A percentile compares a stretch with the other conserved stretches of the same genome.
Conservation (phyloP, 2,797 vertebrate genomes). For the Holocentrus rufus region DNA sequence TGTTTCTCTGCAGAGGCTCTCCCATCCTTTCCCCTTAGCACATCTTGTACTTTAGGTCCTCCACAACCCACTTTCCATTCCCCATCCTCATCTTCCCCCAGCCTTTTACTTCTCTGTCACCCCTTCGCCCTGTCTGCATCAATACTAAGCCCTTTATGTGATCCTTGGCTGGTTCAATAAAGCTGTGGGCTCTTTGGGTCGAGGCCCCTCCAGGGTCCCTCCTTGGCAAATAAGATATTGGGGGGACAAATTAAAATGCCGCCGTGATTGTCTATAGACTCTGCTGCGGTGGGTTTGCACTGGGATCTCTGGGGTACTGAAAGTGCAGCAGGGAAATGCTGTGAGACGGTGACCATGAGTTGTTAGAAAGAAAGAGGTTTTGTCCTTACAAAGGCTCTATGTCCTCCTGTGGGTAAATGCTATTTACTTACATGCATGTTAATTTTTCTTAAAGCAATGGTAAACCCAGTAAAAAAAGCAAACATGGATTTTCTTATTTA, state of each 20-base stretch:
- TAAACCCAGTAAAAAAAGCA: too few relatives aligned
- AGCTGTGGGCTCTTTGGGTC: constrained; percentile 33
- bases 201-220: constrained; percentile 37
- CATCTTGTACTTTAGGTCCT: constrained; percentile 13
- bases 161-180: constrained; percentile 66
- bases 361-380: not conserved
- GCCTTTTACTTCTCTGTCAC: constrained; percentile 32
- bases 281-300: constrained; percentile 38
- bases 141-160: constrained; percentile 62
- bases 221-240: constrained; percentile 68
- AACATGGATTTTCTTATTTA: too few relatives aligned
- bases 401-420: not conserved
- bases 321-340: constrained; percentile 10
- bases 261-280: constrained; percentile 58
- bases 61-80: not conserved
- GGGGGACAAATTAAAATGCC: constrained; percentile 66
- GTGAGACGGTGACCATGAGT: not conserved
- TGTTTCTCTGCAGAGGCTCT: constrained; percentile 9
- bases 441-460: not conserved
- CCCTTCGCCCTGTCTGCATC: constrained; percentile 49
- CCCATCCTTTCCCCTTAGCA: constrained; percentile 22
- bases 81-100: constrained; percentile 7
- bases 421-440: constrained; percentile 13
- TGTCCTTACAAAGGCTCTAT: not conserved
- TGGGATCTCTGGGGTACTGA: constrained; percentile 27